Evolutionary conservation across 2,797 vertebrate genomes (phyloP).

Genomic region (Premnoplex brunnescens): DNA sequence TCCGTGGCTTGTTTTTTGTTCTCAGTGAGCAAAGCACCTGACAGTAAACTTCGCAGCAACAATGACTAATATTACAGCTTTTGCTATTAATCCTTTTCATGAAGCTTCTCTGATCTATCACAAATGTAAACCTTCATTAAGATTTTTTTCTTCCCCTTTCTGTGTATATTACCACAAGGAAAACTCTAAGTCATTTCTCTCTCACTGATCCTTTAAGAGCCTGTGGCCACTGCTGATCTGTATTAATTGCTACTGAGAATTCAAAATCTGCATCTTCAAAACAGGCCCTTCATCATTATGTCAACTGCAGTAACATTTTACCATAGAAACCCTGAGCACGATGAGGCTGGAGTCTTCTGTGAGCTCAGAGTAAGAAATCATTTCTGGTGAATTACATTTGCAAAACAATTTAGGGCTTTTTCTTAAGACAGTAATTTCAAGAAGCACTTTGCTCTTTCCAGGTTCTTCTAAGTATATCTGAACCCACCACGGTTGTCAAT

Average conservation of each 20-base stretch:
- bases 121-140: slow-evolving; percentile 26
- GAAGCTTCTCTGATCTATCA: neutral
- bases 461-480: neutral
- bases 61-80: neutral
- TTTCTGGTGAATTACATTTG: neutral
- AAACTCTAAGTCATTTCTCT: slow-evolving; percentile 3
- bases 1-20: neutral
- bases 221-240: slow-evolving; percentile 25
- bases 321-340: slow-evolving; percentile 7
- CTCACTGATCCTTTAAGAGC: slow-evolving; percentile 19
- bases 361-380: slow-evolving; percentile 7
- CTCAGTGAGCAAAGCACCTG: neutral
- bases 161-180: neutral
- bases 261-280: slow-evolving; percentile 51
- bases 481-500: neutral
- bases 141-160: neutral
- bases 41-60: neutral
- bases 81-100: neutral
- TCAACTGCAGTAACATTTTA: slow-evolving; percentile 11
- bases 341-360: neutral
- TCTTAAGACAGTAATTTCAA: neutral
- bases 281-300: slow-evolving; percentile 36
- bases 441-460: neutral
- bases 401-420: slow-evolving; percentile 20
- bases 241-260: slow-evolving; percentile 48